These are phyloP conservation scores for Ispidina picta DNA, from an alignment of 2,797 vertebrate species.

Conservation along the genomic window DNA sequence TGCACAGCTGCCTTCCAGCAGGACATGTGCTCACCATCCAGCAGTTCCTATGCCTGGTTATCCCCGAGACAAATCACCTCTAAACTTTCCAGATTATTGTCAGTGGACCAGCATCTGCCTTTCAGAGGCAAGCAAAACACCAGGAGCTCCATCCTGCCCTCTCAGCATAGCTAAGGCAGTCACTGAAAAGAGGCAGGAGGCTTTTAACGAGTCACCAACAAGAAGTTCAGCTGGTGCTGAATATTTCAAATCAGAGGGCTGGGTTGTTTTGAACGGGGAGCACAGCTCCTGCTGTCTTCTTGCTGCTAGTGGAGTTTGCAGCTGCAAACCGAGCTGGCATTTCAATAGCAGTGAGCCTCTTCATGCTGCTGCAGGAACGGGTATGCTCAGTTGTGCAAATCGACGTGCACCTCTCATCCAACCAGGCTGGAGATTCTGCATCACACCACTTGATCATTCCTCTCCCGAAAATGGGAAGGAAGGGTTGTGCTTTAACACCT, in stretches of 20 bases:
- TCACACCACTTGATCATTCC: constrained; percentile 50
- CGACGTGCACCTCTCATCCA: constrained; percentile 41
- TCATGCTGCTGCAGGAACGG: constrained; percentile 52
- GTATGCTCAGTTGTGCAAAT: constrained; percentile 3
- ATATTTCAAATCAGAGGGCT: constrained; percentile 57
- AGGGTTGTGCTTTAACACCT: background rate
- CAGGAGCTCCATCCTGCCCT: background rate
- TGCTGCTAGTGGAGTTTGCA: constrained; percentile 69
- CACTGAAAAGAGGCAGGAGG: constrained; percentile 7
- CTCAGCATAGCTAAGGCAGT: background rate
- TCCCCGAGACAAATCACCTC: background rate
- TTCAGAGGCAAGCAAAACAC: rapidly evolving
- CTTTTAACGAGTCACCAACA: constrained; percentile 38
- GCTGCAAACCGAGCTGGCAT: constrained; percentile 68
- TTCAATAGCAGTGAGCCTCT: constrained; percentile 67
- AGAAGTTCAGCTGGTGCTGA: constrained; percentile 65
- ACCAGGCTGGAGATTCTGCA: constrained; percentile 46
- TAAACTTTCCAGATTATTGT: background rate
- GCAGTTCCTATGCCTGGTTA: background rate
- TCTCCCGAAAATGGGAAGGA: constrained; percentile 23
- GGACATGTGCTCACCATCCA: rapidly evolving
- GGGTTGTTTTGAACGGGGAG: constrained; percentile 68
- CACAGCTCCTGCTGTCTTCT: constrained; percentile 72
- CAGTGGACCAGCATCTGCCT: background rate
- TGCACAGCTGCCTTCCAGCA: background rate